Conservation (phyloP, 37 sponge, comb jelly and placozoan genomes). For the Aphrocallistes beatrix region DNA sequence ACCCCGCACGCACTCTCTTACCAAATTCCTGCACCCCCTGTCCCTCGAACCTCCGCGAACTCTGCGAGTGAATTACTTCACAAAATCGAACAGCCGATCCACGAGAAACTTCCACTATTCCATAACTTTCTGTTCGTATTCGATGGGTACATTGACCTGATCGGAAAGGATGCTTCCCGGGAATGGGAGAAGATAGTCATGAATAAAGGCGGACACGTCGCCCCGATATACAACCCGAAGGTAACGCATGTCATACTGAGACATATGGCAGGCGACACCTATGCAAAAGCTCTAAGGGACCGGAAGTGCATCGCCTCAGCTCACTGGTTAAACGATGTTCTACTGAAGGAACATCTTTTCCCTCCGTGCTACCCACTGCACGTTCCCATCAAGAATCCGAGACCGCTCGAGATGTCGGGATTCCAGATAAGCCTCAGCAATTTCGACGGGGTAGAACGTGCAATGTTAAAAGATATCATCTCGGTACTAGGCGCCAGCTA, state of each 20-base stretch:
- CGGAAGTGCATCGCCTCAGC: slow-evolving; percentile 78
- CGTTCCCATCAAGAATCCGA: slow-evolving; percentile 44
- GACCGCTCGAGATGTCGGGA: not conserved
- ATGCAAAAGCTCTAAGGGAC: slow-evolving; percentile 54
- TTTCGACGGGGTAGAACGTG: slow-evolving; percentile 61
- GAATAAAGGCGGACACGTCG: not conserved
- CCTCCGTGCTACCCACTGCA: slow-evolving; percentile 67
- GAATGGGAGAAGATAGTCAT: not conserved
- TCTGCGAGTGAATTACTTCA: no score
- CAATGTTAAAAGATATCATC: slow-evolving; percentile 67
- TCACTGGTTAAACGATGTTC: slow-evolving; percentile 90
- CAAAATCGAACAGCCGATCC: not conserved
- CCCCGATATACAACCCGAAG: not conserved
- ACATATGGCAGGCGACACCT: slow-evolving; percentile 18
- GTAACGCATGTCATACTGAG: slow-evolving; percentile 23
- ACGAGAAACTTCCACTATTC: not conserved
- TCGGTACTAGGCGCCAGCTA: slow-evolving; percentile 61
- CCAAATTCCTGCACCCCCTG: not conserved
- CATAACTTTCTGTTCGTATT: not conserved
- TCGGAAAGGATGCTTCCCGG: not conserved
- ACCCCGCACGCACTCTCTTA: not conserved
- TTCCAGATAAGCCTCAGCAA: slow-evolving; percentile 35
- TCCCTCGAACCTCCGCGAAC: not conserved
- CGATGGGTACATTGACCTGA: not conserved
- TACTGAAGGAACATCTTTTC: slow-evolving; percentile 52